Conservation (phyloP, 2,797 vertebrate genomes). For the Sebastolobus alascanus region DNA sequence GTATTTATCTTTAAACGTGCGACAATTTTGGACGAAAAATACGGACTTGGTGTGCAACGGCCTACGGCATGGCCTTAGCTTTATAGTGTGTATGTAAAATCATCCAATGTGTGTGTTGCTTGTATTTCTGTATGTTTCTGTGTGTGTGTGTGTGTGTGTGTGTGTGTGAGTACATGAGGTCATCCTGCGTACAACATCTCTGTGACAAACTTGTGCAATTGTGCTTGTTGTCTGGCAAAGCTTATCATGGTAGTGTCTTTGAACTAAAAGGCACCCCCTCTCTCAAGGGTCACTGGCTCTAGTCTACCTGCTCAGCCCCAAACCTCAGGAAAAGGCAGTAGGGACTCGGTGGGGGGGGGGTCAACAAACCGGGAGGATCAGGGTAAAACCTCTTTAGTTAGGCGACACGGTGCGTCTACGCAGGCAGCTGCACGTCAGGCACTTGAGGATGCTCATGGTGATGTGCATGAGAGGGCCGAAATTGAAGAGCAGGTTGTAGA, state of each 20-base stretch:
- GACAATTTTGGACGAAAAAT: too few species aligned
- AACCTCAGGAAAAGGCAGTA: conserved; percentile 40
- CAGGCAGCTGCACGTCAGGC: conserved; percentile 91
- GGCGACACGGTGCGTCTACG: conserved; percentile 86
- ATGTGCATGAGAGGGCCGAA: conserved; percentile 90
- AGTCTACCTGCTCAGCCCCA: conserved; percentile 62
- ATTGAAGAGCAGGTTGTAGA: conserved; percentile 91
- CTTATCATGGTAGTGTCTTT: conserved; percentile 71
- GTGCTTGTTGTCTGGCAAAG: conserved; percentile 71
- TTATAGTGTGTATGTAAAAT: conserved; percentile 42
- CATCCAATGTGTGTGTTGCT: conserved; percentile 39
- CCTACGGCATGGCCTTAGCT: not conserved
- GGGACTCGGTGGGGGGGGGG: conserved; percentile 10
- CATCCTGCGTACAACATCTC: conserved; percentile 53
- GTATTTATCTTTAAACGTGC: too few species aligned
- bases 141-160: conserved; percentile 30
- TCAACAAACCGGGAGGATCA: conserved; percentile 20
- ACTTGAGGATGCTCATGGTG: conserved; percentile 88
- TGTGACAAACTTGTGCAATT: conserved; percentile 74
- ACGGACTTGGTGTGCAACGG: too few species aligned
- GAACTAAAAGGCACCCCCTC: conserved; percentile 49
- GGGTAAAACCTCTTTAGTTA: conserved; percentile 72
- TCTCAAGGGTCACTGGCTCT: conserved; percentile 50
- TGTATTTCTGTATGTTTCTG: conserved; percentile 10
- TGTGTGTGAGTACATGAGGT: conserved; percentile 44